Percentiles rank a stretch among this genome's conserved stretches.
Conservation (phyloP, 2,797 vertebrate genomes). For the Naso thynnoides region DNA sequence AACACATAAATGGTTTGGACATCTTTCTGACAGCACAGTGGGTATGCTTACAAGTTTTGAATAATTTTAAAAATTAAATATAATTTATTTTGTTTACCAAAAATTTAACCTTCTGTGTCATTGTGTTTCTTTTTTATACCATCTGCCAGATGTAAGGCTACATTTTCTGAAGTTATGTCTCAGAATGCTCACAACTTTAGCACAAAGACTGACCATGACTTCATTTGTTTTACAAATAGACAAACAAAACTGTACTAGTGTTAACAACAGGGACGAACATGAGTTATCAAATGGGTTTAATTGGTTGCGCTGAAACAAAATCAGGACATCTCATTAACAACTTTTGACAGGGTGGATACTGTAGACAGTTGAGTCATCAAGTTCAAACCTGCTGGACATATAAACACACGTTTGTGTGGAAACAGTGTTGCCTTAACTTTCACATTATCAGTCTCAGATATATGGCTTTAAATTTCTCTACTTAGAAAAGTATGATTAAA, state of each 20-base stretch:
- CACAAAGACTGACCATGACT: too few relatives aligned
- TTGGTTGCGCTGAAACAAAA: slow-evolving; percentile 77
- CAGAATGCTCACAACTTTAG: neutral
- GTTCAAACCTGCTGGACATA: slow-evolving; percentile 70
- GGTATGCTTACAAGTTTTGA: neutral
- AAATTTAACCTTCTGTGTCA: neutral
- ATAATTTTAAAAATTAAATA: neutral
- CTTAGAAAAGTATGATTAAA: slow-evolving; percentile 88
- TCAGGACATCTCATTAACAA: slow-evolving; percentile 66
- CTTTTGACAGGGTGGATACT: slow-evolving; percentile 57
- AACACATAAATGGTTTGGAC: neutral
- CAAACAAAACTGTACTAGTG: neutral
- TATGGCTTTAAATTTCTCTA: slow-evolving; percentile 88
- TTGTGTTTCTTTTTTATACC: neutral
- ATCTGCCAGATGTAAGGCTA: neutral
- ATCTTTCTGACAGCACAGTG: neutral
- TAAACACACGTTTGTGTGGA: slow-evolving; percentile 59
- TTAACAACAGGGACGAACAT: slow-evolving; percentile 1
- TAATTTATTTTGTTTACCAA: neutral
- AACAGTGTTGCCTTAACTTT: slow-evolving; percentile 66
- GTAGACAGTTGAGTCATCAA: slow-evolving; percentile 57
- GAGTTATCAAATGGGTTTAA: slow-evolving; percentile 77
- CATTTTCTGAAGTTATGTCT: neutral
- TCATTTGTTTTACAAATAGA: neutral
- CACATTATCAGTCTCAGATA: slow-evolving; percentile 80